Evolutionary conservation across 2,888 invertebrate genomes (phyloP).

Genomic region (Tachina lurida): DNA sequence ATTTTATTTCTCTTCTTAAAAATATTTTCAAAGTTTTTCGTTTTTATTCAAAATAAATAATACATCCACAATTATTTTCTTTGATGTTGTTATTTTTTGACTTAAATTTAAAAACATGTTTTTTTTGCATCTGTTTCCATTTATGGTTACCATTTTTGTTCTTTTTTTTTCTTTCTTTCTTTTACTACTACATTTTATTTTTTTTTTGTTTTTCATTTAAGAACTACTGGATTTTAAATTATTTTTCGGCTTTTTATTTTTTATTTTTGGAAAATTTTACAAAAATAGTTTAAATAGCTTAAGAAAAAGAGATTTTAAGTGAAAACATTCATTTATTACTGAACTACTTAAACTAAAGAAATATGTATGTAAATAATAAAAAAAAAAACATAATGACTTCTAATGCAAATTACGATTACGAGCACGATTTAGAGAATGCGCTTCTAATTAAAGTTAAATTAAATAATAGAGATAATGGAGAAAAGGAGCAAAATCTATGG

Average conservation of each 20-base stretch:
- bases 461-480: slow-evolving; percentile 1
- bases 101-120: slow-evolving; percentile 69
- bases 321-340: slow-evolving; percentile 69
- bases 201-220: slow-evolving; percentile 51
- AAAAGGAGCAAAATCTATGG: slow-evolving; percentile 21
- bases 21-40: slow-evolving; percentile 70
- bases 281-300: slow-evolving; percentile 71
- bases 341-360: slow-evolving; percentile 71
- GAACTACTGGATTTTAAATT: slow-evolving; percentile 66
- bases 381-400: slow-evolving; percentile 49
- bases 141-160: slow-evolving; percentile 50
- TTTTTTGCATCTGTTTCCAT: slow-evolving; percentile 39
- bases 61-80: slow-evolving; percentile 68
- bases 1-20: slow-evolving; percentile 59
- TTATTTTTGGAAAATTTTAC: slow-evolving; percentile 67
- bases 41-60: slow-evolving; percentile 72
- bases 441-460: slow-evolving; percentile 27
- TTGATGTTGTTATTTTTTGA: slow-evolving; percentile 51
- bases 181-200: slow-evolving; percentile 64
- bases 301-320: slow-evolving; percentile 55
- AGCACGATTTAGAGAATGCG: slow-evolving; percentile 48
- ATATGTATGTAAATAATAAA: slow-evolving; percentile 18
- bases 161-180: slow-evolving; percentile 42
- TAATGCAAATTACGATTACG: slow-evolving; percentile 42
- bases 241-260: slow-evolving; percentile 48